These are phyloP conservation scores for Clupea harengus DNA, from an alignment of 2,113 vertebrate species.

Conservation along the genomic window DNA sequence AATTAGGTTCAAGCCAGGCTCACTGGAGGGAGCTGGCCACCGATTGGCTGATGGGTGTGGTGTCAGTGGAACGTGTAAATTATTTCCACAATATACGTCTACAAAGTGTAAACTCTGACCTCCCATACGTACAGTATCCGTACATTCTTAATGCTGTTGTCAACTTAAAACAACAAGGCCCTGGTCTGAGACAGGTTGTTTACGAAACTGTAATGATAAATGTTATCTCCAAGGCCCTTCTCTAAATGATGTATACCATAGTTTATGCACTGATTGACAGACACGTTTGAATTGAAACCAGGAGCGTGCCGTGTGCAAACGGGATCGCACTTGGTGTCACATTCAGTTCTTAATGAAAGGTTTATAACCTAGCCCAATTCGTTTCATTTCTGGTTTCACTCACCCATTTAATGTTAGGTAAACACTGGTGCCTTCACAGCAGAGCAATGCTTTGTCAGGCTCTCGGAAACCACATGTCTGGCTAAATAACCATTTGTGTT, in stretches of 20 bases:
- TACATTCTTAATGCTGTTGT: not conserved
- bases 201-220: not conserved
- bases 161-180: not conserved
- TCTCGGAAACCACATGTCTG: slow-evolving; percentile 19
- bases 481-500: slow-evolving; percentile 24
- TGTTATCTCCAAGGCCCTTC: not conserved
- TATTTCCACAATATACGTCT: not conserved
- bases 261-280: not conserved
- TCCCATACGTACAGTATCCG: not conserved
- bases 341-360: slow-evolving; percentile 27
- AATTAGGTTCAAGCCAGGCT: slow-evolving; percentile 17
- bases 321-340: not conserved
- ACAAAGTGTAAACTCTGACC: not conserved
- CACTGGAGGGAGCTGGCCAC: not conserved
- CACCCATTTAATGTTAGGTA: slow-evolving; percentile 17
- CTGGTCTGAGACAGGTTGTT: not conserved
- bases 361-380: not conserved
- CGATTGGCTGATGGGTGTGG: not conserved
- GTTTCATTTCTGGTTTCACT: not conserved
- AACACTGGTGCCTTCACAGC: slow-evolving; percentile 23
- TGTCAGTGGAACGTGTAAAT: not conserved
- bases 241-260: not conserved
- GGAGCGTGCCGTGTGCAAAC: not conserved
- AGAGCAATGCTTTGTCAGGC: slow-evolving; percentile 10
- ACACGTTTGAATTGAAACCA: not conserved